Conservation (phyloP, 2,113 vertebrate genomes). For the Vireo altiloquus region DNA sequence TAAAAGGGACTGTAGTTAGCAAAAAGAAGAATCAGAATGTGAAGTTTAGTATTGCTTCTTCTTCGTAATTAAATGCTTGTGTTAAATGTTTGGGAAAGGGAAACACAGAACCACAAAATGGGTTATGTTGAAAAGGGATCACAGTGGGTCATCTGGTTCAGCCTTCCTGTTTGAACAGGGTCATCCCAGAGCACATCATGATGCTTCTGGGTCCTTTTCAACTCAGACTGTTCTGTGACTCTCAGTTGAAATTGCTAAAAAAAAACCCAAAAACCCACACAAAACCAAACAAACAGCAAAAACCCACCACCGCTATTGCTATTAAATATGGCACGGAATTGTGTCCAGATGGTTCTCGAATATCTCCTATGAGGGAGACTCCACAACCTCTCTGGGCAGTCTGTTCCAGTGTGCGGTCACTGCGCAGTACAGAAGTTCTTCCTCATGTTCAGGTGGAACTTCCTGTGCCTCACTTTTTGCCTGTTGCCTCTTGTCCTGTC, state of each 20-base stretch:
- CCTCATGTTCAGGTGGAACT: not conserved
- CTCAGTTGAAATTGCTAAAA: not conserved
- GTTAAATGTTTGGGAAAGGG: not conserved
- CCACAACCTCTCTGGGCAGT: not conserved
- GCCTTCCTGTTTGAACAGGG: not conserved
- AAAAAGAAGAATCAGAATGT: not conserved
- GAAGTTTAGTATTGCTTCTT: not conserved
- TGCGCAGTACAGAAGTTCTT: not conserved
- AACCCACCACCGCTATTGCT: no score
- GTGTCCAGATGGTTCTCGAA: not conserved
- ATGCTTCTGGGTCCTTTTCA: not conserved
- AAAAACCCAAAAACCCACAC: no score
- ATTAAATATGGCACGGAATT: not conserved
- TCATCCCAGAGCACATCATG: not conserved
- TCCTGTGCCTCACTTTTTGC: not conserved
- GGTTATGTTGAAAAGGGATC: not conserved
- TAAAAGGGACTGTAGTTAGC: not conserved
- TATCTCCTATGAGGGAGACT: not conserved
- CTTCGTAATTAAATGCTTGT: not conserved
- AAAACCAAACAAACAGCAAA: no score
- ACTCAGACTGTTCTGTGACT: not conserved
- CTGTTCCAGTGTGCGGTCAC: not conserved
- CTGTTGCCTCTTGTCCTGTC: not conserved
- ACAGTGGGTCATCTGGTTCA: not conserved
- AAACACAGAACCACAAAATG: not conserved